Conservation (phyloP, 2,888 invertebrate species). For the Parnassius orleans region DNA sequence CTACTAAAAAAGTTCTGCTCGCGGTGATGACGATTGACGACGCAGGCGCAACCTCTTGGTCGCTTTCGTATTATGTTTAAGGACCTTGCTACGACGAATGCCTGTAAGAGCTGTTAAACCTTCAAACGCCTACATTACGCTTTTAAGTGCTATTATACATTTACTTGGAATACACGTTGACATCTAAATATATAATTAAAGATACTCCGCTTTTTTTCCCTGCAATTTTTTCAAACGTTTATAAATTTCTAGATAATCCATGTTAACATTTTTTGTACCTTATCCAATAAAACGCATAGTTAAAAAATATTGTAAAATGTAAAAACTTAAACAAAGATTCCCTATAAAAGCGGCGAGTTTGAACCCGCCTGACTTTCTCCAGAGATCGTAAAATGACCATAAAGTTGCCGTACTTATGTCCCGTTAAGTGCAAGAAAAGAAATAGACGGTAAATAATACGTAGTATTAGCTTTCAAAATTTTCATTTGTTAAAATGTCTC, state of each 20-base stretch:
- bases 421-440: constrained; percentile 28
- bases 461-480: constrained; percentile 1
- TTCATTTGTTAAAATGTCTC: constrained; percentile 8
- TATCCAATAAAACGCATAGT: too few species aligned
- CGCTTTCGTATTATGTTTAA: too few species aligned
- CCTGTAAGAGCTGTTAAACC: too few species aligned
- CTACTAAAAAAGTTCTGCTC: constrained; percentile 11
- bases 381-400: constrained; percentile 29
- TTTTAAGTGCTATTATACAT: too few species aligned
- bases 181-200: too few species aligned
- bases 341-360: constrained; percentile 10
- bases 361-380: constrained; percentile 28
- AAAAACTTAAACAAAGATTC: background rate
- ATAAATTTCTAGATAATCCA: too few species aligned
- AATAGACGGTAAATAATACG: background rate
- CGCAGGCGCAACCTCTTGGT: background rate
- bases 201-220: too few species aligned
- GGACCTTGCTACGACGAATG: too few species aligned
- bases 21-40: background rate
- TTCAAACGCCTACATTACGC: too few species aligned
- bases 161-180: too few species aligned
- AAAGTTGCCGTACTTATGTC: constrained; percentile 28
- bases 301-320: background rate
- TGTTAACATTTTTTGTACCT: too few species aligned
- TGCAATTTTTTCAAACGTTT: too few species aligned